Conservation (phyloP, 2,113 vertebrate genomes). For the Cephalopterus ornatus region DNA sequence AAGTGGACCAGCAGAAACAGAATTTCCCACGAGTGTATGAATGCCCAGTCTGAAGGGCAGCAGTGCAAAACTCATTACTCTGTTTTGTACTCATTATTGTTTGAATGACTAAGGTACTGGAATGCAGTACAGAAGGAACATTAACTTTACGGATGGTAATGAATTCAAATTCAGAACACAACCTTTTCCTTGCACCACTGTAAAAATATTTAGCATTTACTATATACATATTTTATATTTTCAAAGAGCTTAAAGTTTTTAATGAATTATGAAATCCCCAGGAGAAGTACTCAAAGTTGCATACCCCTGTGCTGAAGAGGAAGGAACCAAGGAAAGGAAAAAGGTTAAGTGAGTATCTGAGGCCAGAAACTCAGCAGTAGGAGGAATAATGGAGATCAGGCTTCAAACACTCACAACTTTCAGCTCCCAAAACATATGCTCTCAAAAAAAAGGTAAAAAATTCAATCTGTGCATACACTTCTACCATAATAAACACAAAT, state of each 20-base stretch:
- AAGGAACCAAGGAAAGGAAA: background rate
- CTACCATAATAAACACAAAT: background rate
- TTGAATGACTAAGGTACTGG: constrained; percentile 1
- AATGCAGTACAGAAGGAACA: background rate
- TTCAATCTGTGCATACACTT: background rate
- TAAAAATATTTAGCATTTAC: constrained; percentile 41
- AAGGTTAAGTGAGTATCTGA: constrained; percentile 32
- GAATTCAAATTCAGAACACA: constrained; percentile 19
- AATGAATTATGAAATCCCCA: constrained; percentile 3
- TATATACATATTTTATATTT: constrained; percentile 21
- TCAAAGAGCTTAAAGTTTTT: background rate
- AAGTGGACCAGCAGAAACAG: background rate
- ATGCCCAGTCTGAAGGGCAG: background rate
- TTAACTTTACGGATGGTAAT: background rate
- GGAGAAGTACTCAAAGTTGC: background rate
- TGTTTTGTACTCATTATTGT: constrained; percentile 12
- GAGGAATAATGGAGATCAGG: background rate
- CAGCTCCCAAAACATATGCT: constrained; percentile 9
- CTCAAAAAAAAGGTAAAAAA: background rate
- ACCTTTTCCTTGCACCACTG: constrained; percentile 8
- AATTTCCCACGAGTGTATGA: background rate
- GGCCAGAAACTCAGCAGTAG: background rate
- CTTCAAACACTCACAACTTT: background rate
- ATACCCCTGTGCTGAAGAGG: background rate
- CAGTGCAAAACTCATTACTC: constrained; percentile 14